Percentiles rank a stretch among this genome's conserved stretches.
phyloP scores from a whole-genome alignment of 2,113 vertebrate genomes.

The Turdus rufiventris region DNA sequence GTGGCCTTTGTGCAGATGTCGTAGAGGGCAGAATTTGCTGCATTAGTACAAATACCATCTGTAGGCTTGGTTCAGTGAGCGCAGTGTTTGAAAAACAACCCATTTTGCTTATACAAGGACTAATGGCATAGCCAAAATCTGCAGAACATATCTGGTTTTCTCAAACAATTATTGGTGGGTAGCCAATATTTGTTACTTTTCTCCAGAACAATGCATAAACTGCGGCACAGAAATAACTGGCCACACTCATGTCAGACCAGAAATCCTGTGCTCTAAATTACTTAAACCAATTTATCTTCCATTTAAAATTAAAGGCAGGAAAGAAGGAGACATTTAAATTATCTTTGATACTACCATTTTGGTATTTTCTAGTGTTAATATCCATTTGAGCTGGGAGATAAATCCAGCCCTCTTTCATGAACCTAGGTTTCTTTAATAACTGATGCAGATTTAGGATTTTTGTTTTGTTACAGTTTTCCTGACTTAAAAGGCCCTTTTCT shows the following conservation, averaged over 20 bases:
- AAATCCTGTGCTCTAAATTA: background rate
- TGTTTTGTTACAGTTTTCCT: background rate
- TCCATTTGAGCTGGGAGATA: background rate
- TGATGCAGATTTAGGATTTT: background rate
- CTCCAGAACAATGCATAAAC: slow-evolving; percentile 41
- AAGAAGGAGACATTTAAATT: background rate
- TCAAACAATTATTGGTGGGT: slow-evolving; percentile 26
- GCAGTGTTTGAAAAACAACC: slow-evolving; percentile 36
- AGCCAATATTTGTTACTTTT: slow-evolving; percentile 49
- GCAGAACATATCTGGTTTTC: slow-evolving; percentile 22
- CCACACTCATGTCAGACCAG: background rate
- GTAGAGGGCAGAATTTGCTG: background rate
- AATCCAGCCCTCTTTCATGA: background rate
- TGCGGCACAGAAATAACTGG: background rate
- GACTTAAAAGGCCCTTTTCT: background rate
- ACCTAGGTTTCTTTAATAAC: background rate
- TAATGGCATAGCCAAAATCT: background rate
- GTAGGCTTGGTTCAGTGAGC: background rate
- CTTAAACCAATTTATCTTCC: background rate
- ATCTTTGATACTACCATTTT: background rate
- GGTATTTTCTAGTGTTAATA: background rate
- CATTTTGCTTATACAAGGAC: slow-evolving; percentile 32
- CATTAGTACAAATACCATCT: background rate
- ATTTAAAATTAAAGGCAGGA: background rate
- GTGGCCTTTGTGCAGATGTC: background rate